Base-by-base conservation (phyloP, 2,888 invertebrate genomes). In the Metopia argyrocephala region DNA sequence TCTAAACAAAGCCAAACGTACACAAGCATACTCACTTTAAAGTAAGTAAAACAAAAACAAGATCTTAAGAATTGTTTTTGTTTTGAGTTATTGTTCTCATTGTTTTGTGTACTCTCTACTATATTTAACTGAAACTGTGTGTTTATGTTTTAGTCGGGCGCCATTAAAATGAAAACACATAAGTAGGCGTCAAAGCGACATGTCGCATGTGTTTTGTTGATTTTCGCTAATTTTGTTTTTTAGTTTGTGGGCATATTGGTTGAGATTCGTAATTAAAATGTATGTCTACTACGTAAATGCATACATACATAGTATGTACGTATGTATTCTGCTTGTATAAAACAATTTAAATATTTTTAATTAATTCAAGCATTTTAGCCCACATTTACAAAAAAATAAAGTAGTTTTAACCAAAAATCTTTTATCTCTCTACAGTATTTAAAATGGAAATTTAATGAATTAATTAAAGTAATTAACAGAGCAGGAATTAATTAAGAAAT, bases 51-150 rank as follows among this genome's bases (percentile, higher is more conserved):
- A 25, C 9, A 54, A n/a, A 6, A 23, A 31, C 21, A 48, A n/a
- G 4, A 38, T 50, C 27, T 18, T 66, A 31, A 12, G 7, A 54
- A 68, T 56, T 20, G 45, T 45, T 56, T 12, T 38, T 52, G 52
- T 62, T 62, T 31, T 21, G 56, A n/a, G 15, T 56, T 25, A 27
- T 56, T 38, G 20, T 54, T 28, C 12, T 56, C n/a, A 38, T 62
- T 70, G 18, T 31, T 64, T 9, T 21, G 15, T 59, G 38, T 38
- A 12, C 38, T 38, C 38, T 38, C 15, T 15, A 12, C 38, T 38
- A 15, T 15, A 9, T 38, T 38, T 38, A 38, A 38, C 3, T 12
- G 38, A 15, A 38, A 38, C 15, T 38, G 9, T 1, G 2, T 38
- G 38, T 15, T 12, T 4, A 15, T 31, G 9, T 0, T 38, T 9